phyloP scores from a whole-genome alignment of 2,888 invertebrate species.

The Vannuccia rotundouncinata region DNA sequence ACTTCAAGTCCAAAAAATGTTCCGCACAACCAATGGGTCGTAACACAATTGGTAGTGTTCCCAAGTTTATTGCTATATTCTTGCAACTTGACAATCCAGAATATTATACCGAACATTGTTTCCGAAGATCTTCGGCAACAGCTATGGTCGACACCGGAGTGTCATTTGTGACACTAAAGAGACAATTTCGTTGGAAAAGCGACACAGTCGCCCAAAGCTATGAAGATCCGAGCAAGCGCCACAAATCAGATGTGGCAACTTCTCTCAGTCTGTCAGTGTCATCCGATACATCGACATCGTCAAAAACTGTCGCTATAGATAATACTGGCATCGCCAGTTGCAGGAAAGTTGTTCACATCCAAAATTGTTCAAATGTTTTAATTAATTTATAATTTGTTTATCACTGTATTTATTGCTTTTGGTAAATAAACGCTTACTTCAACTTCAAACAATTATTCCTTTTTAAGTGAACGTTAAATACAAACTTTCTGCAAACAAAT shows the following conservation, averaged over 20 bases:
- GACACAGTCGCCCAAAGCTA: slow-evolving; percentile 18
- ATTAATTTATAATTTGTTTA: slow-evolving; percentile 26
- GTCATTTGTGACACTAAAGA: neutral
- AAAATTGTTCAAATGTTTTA: slow-evolving; percentile 10
- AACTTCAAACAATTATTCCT: no score
- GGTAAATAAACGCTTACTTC: no score
- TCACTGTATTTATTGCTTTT: no score
- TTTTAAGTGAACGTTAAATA: no score
- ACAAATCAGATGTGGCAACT: slow-evolving; percentile 8
- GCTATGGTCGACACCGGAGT: slow-evolving; percentile 7
- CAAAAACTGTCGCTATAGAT: no score
- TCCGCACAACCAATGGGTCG: neutral
- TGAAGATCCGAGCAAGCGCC: neutral
- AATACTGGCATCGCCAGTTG: no score
- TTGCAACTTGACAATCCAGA: no score
- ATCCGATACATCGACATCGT: neutral
- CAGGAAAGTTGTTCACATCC: neutral
- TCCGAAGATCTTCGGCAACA: neutral
- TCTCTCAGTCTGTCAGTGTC: neutral
- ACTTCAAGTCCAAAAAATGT: neutral
- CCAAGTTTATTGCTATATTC: no score
- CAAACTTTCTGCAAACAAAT: no score
- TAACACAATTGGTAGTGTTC: neutral
- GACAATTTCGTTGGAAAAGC: slow-evolving; percentile 16
- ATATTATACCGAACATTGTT: no score